phyloP scores from a whole-genome alignment of 2,113 vertebrate genomes.

The Dipodomys stephensi region DNA sequence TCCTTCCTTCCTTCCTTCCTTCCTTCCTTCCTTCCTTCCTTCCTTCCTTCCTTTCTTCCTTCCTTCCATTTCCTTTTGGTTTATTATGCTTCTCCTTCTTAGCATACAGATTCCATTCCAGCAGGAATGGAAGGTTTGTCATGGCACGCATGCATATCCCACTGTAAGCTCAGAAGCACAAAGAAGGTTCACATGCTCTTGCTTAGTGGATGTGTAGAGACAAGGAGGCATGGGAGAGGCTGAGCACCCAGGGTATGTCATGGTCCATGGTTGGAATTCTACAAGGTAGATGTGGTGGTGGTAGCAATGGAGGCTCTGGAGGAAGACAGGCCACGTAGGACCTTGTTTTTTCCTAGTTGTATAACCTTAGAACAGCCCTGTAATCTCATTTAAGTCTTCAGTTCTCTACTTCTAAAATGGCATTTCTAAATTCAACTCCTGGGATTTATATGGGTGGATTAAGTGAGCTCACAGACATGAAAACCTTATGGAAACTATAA shows the following conservation, averaged over 20 bases:
- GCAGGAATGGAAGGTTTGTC: not conserved
- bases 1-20: too few relatives aligned
- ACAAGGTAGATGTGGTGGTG: accelerated
- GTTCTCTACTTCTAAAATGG: not conserved
- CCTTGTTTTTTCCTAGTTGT: not conserved
- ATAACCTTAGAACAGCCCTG: not conserved
- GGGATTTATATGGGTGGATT: not conserved
- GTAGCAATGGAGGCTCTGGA: not conserved
- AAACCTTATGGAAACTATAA: not conserved
- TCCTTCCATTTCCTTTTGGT: not conserved
- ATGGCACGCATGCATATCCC: accelerated
- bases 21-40: not conserved
- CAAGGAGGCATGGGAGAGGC: accelerated
- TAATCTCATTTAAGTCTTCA: not conserved
- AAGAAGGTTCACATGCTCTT: not conserved
- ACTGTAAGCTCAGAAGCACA: not conserved
- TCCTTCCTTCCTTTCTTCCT: not conserved
- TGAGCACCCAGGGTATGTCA: accelerated
- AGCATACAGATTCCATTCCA: not conserved
- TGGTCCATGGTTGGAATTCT: accelerated
- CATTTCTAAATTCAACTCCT: not conserved
- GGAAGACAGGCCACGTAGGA: not conserved
- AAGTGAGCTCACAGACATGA: not conserved
- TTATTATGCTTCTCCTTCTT: not conserved
- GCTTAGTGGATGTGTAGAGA: not conserved